Conservation (phyloP, 2,113 vertebrate species). For the Poeciliopsis occidentalis region DNA sequence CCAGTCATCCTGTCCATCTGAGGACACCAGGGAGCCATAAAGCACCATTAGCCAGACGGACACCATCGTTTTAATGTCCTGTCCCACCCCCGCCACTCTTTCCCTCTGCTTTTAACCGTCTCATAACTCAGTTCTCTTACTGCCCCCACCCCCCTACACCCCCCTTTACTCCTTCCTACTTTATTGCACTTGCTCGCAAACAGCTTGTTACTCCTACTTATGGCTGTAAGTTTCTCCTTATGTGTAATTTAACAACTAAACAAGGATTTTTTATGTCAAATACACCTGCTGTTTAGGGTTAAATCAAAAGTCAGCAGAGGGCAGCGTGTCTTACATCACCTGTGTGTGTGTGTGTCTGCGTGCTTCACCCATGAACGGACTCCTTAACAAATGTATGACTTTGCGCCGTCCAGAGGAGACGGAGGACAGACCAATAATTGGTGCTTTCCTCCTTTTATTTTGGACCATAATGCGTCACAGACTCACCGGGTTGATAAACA, state of each 20-base stretch:
- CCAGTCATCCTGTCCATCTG: constrained; percentile 73
- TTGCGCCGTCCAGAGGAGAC: constrained; percentile 7
- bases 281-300: constrained; percentile 29
- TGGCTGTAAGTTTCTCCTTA: constrained; percentile 37
- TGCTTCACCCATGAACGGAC: neutral
- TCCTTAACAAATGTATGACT: neutral
- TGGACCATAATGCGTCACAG: constrained; percentile 29
- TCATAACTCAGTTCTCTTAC: constrained; percentile 62
- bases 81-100: constrained; percentile 39
- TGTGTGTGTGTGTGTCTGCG: neutral
- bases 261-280: constrained; percentile 14
- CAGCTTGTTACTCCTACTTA: constrained; percentile 38
- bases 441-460: constrained; percentile 32
- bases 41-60: constrained; percentile 78
- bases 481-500: constrained; percentile 33
- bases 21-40: constrained; percentile 73
- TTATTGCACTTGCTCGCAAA: constrained; percentile 43
- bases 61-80: constrained; percentile 79
- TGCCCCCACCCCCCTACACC: neutral
- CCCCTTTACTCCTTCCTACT: constrained; percentile 25
- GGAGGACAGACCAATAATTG: constrained; percentile 5
- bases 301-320: constrained; percentile 25
- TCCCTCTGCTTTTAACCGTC: constrained; percentile 62
- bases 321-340: constrained; percentile 11
- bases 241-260: constrained; percentile 24